Evolutionary conservation across 2,113 vertebrate genomes (phyloP).

Genomic region (Rhinoderma darwinii): DNA sequence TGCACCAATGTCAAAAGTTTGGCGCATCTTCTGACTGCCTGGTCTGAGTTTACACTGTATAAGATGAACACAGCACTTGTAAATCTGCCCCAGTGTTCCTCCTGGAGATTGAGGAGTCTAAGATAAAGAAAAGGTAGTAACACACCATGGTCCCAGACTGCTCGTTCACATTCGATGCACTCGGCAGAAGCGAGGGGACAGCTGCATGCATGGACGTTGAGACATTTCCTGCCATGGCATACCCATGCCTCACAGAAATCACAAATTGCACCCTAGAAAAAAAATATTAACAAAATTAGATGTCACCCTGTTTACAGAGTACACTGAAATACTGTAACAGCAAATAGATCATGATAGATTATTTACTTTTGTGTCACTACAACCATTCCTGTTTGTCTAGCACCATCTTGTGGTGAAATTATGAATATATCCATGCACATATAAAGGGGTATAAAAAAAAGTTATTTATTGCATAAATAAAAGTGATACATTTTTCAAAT

Average conservation of each 20-base stretch:
- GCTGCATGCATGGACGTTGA: slow-evolving; percentile 88
- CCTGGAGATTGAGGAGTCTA: neutral
- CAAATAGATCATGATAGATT: no score
- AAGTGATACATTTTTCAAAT: neutral
- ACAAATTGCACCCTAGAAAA: slow-evolving; percentile 90
- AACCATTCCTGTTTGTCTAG: neutral
- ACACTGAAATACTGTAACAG: no score
- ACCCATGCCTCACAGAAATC: slow-evolving; percentile 99
- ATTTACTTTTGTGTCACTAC: neutral
- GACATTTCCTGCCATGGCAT: slow-evolving; percentile 93
- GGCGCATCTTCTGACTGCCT: no score
- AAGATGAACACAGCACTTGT: no score
- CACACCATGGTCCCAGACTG: slow-evolving; percentile 97
- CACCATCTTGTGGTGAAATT: slow-evolving; percentile 27
- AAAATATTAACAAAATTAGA: neutral
- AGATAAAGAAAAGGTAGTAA: neutral
- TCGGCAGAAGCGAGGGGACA: slow-evolving; percentile 92
- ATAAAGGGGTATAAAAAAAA: neutral
- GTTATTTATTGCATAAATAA: neutral
- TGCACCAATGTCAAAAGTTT: no score
- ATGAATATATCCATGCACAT: neutral
- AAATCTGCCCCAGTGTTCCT: neutral
- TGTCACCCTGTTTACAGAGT: no score
- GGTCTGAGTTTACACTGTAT: no score
- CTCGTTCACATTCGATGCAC: slow-evolving; percentile 92